These are phyloP conservation scores for Cacoxenus indagator DNA, from an alignment of 2,888 invertebrate species.

Conservation along the genomic window DNA sequence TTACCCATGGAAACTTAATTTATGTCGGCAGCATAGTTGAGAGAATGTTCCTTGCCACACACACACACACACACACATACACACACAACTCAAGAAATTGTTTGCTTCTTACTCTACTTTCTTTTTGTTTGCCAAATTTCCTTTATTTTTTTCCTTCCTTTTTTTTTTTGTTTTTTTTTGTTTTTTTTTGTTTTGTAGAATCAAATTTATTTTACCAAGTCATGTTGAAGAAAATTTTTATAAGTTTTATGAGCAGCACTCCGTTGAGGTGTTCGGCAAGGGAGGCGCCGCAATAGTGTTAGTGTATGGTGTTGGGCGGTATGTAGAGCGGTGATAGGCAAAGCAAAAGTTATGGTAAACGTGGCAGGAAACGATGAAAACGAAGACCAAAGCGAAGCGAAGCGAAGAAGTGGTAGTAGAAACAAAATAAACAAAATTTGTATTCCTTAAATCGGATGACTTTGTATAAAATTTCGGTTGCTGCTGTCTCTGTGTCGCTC, in stretches of 20 bases:
- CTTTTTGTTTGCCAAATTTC: constrained; percentile 51
- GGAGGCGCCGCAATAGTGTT: constrained; percentile 37
- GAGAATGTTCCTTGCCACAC: constrained; percentile 60
- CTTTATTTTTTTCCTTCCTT: constrained; percentile 51
- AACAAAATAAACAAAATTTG: constrained; percentile 66
- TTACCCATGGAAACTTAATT: constrained; percentile 71
- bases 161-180: constrained; percentile 36
- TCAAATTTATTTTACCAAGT: constrained; percentile 69
- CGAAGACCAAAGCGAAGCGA: not conserved
- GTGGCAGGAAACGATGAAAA: not conserved
- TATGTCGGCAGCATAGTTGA: constrained; percentile 70
- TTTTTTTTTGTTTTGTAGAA: constrained; percentile 64
- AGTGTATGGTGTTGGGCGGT: constrained; percentile 15
- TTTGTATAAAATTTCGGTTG: constrained; percentile 67
- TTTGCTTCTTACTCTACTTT: constrained; percentile 30
- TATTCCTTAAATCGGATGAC: constrained; percentile 70
- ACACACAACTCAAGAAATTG: not conserved
- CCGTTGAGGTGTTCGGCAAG: not conserved
- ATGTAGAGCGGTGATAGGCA: not conserved
- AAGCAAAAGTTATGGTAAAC: constrained; percentile 29
- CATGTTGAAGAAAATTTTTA: constrained; percentile 69
- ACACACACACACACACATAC: not conserved
- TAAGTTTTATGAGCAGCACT: constrained; percentile 64
- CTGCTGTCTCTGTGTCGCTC: no score
- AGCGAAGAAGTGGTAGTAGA: no score